Base-by-base conservation (phyloP, 2,797 vertebrate genomes). In the Stomatorhinus walkeri region DNA sequence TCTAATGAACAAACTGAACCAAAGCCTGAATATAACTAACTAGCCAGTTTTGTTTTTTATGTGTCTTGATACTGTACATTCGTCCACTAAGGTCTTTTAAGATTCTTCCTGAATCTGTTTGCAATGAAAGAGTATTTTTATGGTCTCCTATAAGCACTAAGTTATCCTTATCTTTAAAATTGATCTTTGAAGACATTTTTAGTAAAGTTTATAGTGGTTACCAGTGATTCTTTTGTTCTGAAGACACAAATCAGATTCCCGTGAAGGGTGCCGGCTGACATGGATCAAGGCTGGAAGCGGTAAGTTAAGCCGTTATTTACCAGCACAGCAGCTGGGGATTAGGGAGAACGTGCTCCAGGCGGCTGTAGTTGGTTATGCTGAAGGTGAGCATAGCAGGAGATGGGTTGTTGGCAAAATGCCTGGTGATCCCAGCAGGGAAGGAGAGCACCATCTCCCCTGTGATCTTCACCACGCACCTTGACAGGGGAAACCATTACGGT, bases 311-410 rank as follows among this genome's bases (percentile, higher is more conserved):
- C 48, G 56, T 56, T 52, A 83, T 51, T 95, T 94, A 99, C 98
- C 98, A 98, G 96, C 98, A 99, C 91, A 99, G 96, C 89, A 99
- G 97, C 94, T 99, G 98, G 5, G 98, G 98, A 91, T 99, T 99
- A 91, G 98, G 98, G 92, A 99, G 97, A 92, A 99, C 97, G 68
- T 99, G 98, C 94, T 99, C 98, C 95, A 99, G 96, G 89, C 96
- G 93, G 94, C 92, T 96, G 95, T 96, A 99, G 94, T 98, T 99
- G 91, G 96, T 96, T 94, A 99, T 97, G 0, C 96, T 97, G 91
- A 99, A 99, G 88, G 97, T 98, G 92, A 99, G 97, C 90, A 97
- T 93, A 0, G 98, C 97, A 0, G 97, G 98, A 48, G 95, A 92
- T 0, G 97, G 97, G 91, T 98, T 98, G 93, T 95, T 98, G 90